Evolutionary conservation across 2,113 vertebrate species (phyloP).

Genomic region (Stigmatopora argus): DNA sequence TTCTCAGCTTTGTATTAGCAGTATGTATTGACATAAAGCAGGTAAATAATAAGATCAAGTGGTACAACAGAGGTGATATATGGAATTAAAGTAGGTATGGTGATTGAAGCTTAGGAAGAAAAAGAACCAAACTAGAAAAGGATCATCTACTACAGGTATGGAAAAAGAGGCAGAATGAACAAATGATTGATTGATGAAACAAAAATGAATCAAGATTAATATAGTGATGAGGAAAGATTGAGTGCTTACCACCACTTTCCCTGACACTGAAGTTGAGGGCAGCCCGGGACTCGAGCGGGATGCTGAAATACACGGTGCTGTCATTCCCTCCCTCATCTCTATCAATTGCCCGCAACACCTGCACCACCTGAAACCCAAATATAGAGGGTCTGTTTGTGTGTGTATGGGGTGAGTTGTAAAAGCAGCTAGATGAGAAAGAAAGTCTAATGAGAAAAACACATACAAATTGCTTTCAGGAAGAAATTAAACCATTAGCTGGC

Average conservation of each 20-base stretch:
- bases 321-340: constrained; percentile 80
- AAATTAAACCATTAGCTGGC: constrained; percentile 41
- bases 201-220: constrained; percentile 27
- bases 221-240: constrained; percentile 30
- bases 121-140: neutral
- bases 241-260: constrained; percentile 77
- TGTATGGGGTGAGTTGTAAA: neutral
- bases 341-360: constrained; percentile 80
- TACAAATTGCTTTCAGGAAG: constrained; percentile 38
- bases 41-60: constrained; percentile 52
- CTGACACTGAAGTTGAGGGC: constrained; percentile 81
- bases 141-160: neutral
- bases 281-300: constrained; percentile 68
- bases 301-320: constrained; percentile 80
- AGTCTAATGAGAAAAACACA: constrained; percentile 25
- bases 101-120: neutral
- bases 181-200: constrained; percentile 27
- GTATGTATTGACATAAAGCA: constrained; percentile 27
- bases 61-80: constrained; percentile 35
- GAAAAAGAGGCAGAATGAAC: constrained; percentile 21
- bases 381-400: constrained; percentile 34
- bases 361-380: constrained; percentile 76
- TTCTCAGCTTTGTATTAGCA: neutral
- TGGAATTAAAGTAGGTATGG: constrained; percentile 18
- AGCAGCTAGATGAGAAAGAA: constrained; percentile 4